These are phyloP conservation scores for Pachymerium ferrugineum DNA, from an alignment of 2,888 invertebrate species.

Conservation along the genomic window DNA sequence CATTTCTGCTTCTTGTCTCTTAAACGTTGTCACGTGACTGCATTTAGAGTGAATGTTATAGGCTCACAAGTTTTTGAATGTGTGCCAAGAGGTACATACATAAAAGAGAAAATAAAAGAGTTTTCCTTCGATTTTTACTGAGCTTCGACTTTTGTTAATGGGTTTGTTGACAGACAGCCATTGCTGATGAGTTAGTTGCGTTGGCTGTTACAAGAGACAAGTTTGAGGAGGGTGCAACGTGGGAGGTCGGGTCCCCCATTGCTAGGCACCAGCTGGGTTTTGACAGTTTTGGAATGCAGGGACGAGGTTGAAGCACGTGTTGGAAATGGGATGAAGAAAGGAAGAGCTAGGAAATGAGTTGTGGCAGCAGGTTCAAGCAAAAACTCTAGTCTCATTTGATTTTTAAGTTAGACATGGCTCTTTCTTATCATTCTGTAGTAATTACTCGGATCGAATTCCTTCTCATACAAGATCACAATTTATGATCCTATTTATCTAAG, in stretches of 20 bases:
- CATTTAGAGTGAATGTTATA: background rate
- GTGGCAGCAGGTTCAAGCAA: background rate
- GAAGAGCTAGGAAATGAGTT: background rate
- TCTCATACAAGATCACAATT: too few species aligned
- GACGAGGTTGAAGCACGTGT: background rate
- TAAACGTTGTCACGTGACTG: conserved; percentile 21
- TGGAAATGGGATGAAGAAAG: background rate
- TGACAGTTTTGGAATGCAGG: background rate
- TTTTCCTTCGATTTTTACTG: background rate
- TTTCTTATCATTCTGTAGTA: too few species aligned
- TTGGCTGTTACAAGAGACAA: background rate
- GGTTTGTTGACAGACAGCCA: background rate
- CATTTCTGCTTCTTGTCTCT: conserved; percentile 2
- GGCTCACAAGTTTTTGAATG: background rate
- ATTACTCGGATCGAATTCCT: too few species aligned
- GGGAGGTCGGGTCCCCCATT: background rate
- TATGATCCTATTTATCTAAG: too few species aligned
- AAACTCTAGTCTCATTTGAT: background rate
- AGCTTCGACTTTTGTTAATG: background rate
- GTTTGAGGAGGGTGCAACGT: background rate
- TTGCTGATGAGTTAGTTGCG: background rate
- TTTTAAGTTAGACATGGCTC: background rate
- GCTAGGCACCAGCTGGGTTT: background rate
- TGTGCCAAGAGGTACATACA: background rate
- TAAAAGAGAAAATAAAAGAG: background rate